Evolutionary conservation across 2,113 vertebrate species (phyloP).

Genomic region (Mixornis gularis): DNA sequence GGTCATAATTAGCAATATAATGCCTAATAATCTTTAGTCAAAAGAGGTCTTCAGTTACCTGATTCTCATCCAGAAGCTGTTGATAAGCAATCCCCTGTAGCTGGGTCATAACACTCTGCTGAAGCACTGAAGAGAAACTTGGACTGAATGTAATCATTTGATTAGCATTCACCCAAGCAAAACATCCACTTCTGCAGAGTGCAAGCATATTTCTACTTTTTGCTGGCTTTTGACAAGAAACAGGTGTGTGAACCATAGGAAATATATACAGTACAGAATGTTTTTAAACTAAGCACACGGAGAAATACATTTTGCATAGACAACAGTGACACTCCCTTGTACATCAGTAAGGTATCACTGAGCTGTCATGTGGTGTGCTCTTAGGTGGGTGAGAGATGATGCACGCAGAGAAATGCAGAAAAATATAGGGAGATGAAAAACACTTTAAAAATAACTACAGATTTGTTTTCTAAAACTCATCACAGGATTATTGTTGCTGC

Average conservation of each 20-base stretch:
- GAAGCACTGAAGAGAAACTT: not conserved
- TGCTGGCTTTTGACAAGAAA: not conserved
- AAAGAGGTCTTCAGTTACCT: not conserved
- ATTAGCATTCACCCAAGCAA: conserved; percentile 35
- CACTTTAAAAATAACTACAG: not conserved
- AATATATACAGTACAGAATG: not conserved
- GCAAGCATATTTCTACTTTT: not conserved
- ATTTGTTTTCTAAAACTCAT: not conserved
- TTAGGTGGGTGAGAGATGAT: not conserved
- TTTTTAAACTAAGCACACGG: not conserved
- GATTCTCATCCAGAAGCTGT: conserved; percentile 27
- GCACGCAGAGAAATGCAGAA: not conserved
- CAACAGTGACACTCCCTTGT: not conserved
- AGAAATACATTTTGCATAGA: conserved; percentile 5
- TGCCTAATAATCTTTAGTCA: conserved; percentile 4
- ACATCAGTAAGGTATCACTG: not conserved
- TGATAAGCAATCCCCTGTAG: conserved; percentile 19
- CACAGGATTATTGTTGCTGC: not conserved
- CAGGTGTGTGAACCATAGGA: not conserved
- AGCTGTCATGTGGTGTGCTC: not conserved
- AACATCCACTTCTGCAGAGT: not conserved
- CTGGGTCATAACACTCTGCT: not conserved
- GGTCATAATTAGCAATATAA: conserved; percentile 30
- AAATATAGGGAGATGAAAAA: not conserved
- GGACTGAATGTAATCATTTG: conserved; percentile 25